Evolutionary conservation across 2,797 vertebrate species (phyloP).

Genomic region (Pseudomugil gertrudae): DNA sequence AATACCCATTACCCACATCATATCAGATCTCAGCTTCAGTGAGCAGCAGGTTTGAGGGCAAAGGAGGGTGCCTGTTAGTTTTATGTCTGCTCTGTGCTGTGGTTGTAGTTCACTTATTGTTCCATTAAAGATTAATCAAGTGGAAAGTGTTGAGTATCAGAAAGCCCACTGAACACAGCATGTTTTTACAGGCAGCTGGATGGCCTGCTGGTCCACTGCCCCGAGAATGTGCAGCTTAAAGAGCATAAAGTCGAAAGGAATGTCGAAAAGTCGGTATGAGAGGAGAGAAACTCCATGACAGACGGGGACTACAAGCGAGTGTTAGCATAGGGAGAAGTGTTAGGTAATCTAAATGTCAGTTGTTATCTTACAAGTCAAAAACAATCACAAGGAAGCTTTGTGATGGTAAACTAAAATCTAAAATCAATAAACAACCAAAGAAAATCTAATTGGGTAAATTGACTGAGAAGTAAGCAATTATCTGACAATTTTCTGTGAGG

Average conservation of each 20-base stretch:
- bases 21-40: slow-evolving; percentile 30
- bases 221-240: slow-evolving; percentile 58
- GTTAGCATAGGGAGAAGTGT: slow-evolving; percentile 26
- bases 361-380: slow-evolving; percentile 39
- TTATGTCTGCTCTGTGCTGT: slow-evolving; percentile 46
- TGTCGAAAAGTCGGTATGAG: slow-evolving; percentile 39
- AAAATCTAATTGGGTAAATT: not conserved
- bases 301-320: slow-evolving; percentile 6
- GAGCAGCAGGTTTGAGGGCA: slow-evolving; percentile 17
- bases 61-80: slow-evolving; percentile 41
- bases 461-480: not conserved
- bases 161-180: slow-evolving; percentile 38
- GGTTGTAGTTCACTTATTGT: slow-evolving; percentile 50
- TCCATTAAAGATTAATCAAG: slow-evolving; percentile 74
- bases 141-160: slow-evolving; percentile 56
- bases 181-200: slow-evolving; percentile 69
- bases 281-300: slow-evolving; percentile 3
- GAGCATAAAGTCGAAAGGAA: slow-evolving; percentile 63
- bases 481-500: slow-evolving; percentile 17
- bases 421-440: not conserved
- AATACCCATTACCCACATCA: slow-evolving; percentile 15
- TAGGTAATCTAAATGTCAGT: slow-evolving; percentile 27
- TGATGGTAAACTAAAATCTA: not conserved
- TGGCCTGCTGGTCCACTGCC: slow-evolving; percentile 51
- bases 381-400: slow-evolving; percentile 29